These are phyloP conservation scores for Macrotis lagotis DNA, from an alignment of 2,113 vertebrate genomes.

Conservation along the genomic window DNA sequence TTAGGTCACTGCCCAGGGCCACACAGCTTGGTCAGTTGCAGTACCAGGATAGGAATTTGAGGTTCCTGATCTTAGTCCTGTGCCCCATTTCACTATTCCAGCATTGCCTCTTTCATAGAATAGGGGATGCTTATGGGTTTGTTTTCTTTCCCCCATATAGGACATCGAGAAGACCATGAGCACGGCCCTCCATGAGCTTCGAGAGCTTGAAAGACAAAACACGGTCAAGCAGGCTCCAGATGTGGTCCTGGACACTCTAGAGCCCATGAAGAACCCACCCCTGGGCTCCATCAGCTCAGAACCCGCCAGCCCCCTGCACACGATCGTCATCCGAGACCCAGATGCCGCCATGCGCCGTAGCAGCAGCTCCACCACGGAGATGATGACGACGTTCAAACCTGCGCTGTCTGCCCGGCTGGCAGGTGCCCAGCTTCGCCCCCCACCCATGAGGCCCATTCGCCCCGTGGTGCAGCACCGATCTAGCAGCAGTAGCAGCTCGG, in stretches of 20 bases:
- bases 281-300: constrained; percentile 88
- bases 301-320: constrained; percentile 95
- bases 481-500: constrained; percentile 96
- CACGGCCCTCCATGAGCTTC: constrained; percentile 95
- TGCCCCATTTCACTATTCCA: too few species aligned
- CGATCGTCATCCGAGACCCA: constrained; percentile 97
- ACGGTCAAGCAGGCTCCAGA: constrained; percentile 96
- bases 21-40: neutral
- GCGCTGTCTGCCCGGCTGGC: constrained; percentile 92
- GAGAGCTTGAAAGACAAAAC: constrained; percentile 97
- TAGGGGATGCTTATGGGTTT: neutral
- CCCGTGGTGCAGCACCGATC: constrained; percentile 93
- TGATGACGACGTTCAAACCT: constrained; percentile 98
- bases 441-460: constrained; percentile 88
- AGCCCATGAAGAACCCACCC: constrained; percentile 93
- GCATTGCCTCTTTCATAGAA: neutral
- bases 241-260: constrained; percentile 97
- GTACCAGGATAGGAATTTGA: neutral
- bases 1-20: neutral
- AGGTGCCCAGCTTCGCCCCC: constrained; percentile 93
- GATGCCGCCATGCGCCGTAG: constrained; percentile 96
- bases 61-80: neutral
- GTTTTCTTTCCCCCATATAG: constrained; percentile 78
- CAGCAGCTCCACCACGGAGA: constrained; percentile 94
- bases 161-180: constrained; percentile 99